Percentiles rank a stretch among this genome's conserved stretches.
Evolutionary conservation across 2,888 invertebrate species (phyloP).

Genomic region (Dynastes grantii): DNA sequence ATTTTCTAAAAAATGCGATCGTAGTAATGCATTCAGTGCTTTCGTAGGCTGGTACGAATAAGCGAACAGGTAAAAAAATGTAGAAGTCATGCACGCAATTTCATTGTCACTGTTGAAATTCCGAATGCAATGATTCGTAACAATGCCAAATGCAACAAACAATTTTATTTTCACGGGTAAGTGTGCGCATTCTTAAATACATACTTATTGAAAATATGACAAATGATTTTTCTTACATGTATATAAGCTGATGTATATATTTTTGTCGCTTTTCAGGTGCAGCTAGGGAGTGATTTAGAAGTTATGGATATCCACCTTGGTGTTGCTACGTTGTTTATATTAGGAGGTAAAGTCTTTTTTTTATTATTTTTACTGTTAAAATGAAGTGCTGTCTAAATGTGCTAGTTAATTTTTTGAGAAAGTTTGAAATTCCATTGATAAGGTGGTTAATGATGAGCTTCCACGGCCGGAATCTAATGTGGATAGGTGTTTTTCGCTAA

Average conservation of each 20-base stretch:
- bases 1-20: too few relatives aligned
- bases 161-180: background rate
- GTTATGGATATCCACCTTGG: constrained; percentile 9
- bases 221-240: background rate
- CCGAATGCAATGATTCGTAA: too few relatives aligned
- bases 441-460: background rate
- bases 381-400: too few relatives aligned
- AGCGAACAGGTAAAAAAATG: too few relatives aligned
- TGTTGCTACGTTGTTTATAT: background rate
- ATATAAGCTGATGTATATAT: background rate
- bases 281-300: constrained; percentile 13
- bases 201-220: background rate
- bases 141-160: too few relatives aligned
- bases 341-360: constrained; percentile 29
- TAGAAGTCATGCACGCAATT: too few relatives aligned
- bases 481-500: background rate
- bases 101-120: too few relatives aligned
- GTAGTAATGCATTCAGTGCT: too few relatives aligned
- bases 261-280: constrained; percentile 19
- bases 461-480: background rate
- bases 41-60: too few relatives aligned
- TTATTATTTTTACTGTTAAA: background rate
- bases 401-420: too few relatives aligned
- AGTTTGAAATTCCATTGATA: too few relatives aligned
- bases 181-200: background rate